Conservation (phyloP, 2,113 vertebrate species). For the Chaenogobius annularis region DNA sequence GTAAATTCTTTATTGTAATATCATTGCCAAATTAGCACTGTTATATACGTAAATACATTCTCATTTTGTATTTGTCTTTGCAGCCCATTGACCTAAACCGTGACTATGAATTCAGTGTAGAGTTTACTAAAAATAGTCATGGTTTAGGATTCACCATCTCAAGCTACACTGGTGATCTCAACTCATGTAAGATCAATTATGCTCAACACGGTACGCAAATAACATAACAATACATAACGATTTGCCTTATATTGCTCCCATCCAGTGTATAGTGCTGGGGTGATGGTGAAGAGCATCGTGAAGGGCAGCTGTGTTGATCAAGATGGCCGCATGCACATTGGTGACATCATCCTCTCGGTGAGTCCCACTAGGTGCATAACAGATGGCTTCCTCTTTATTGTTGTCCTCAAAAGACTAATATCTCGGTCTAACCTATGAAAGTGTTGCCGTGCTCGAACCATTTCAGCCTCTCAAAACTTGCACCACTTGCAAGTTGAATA, state of each 20-base stretch:
- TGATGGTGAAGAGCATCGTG: slow-evolving; percentile 92
- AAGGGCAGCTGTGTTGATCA: slow-evolving; percentile 89
- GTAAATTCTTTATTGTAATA: background rate
- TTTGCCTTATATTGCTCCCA: background rate
- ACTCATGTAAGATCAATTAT: slow-evolving; percentile 78
- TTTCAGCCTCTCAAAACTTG: slow-evolving; percentile 33
- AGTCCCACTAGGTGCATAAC: slow-evolving; percentile 61
- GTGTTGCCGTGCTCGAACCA: slow-evolving; percentile 27
- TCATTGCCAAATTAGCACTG: background rate
- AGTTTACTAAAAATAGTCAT: slow-evolving; percentile 87
- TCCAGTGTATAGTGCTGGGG: slow-evolving; percentile 87
- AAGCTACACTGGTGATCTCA: slow-evolving; percentile 87
- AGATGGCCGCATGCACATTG: slow-evolving; percentile 87
- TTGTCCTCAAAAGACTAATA: slow-evolving; percentile 22
- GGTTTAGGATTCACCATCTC: slow-evolving; percentile 92
- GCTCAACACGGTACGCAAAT: background rate
- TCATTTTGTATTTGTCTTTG: slow-evolving; percentile 22
- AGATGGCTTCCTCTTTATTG: slow-evolving; percentile 21
- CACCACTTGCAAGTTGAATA: slow-evolving; percentile 28
- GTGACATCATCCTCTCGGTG: slow-evolving; percentile 91
- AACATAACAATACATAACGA: background rate
- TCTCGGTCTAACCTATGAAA: slow-evolving; percentile 12
- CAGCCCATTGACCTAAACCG: slow-evolving; percentile 76
- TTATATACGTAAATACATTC: background rate
- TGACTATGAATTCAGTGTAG: slow-evolving; percentile 83